Percentiles rank a stretch among this genome's conserved stretches.
phyloP scores from a whole-genome alignment of 2,797 vertebrate species.

The Triplophysa yarkandensis region DNA sequence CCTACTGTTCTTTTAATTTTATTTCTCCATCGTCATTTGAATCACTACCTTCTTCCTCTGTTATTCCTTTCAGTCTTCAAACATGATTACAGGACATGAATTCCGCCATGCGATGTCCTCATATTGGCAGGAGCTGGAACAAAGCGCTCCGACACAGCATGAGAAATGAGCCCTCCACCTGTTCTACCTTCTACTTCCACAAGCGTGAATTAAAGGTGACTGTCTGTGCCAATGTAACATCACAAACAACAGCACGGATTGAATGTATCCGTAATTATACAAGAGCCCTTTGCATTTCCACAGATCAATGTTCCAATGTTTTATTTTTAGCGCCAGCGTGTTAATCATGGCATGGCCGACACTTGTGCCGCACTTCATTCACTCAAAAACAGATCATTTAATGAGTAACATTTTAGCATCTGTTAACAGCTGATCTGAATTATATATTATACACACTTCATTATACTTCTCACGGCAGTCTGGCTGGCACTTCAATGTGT shows the following conservation, averaged over 20 bases:
- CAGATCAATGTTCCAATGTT: not conserved
- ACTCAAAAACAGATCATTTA: slow-evolving; percentile 31
- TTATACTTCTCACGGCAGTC: slow-evolving; percentile 18
- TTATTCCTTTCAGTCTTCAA: slow-evolving; percentile 40
- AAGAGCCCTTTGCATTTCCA: not conserved
- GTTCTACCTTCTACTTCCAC: slow-evolving; percentile 1
- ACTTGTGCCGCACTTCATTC: not conserved
- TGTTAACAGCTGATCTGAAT: slow-evolving; percentile 53
- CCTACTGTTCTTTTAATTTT: not conserved
- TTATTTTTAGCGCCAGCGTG: slow-evolving; percentile 2
- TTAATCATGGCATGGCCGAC: slow-evolving; percentile 31
- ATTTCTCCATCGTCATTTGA: slow-evolving; percentile 56
- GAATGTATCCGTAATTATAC: slow-evolving; percentile 12
- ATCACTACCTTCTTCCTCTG: not conserved
- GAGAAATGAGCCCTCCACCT: slow-evolving; percentile 31
- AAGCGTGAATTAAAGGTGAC: slow-evolving; percentile 5
- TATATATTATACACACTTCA: not conserved
- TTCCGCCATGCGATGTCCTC: slow-evolving; percentile 10
- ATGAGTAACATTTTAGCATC: slow-evolving; percentile 32
- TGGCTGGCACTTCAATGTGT: not conserved
- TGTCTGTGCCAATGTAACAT: slow-evolving; percentile 21
- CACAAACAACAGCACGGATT: slow-evolving; percentile 3
- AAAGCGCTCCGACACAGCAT: slow-evolving; percentile 12
- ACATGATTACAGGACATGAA: slow-evolving; percentile 8
- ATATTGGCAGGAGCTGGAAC: slow-evolving; percentile 13